Evolutionary conservation across 1,140 invertebrate species (phyloP).

Genomic region (Centruroides vittatus): DNA sequence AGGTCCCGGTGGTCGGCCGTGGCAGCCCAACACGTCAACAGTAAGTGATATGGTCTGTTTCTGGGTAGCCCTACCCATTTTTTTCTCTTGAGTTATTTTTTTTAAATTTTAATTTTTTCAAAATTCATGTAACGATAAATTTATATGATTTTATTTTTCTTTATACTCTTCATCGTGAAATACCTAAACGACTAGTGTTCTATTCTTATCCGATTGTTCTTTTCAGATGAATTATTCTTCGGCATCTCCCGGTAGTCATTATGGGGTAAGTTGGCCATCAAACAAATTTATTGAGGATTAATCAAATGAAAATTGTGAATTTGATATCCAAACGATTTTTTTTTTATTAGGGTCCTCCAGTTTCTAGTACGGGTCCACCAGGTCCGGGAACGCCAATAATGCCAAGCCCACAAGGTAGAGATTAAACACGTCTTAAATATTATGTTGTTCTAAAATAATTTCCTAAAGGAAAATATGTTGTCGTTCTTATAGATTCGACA

Average conservation of each 20-base stretch:
- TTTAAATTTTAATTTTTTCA: neutral
- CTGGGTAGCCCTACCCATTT: too few relatives aligned
- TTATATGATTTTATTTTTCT: neutral
- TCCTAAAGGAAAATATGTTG: neutral
- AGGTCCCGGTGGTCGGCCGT: slow-evolving; percentile 67
- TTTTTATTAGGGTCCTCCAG: slow-evolving; percentile 39
- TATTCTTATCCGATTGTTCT: neutral
- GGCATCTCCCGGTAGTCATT: slow-evolving; percentile 67
- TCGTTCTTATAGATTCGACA: slow-evolving; percentile 37
- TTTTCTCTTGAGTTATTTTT: neutral
- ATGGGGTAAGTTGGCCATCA: slow-evolving; percentile 32
- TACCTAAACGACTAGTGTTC: neutral
- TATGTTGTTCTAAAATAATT: neutral
- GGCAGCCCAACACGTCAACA: slow-evolving; percentile 77
- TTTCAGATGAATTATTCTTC: slow-evolving; percentile 77
- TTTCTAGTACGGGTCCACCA: slow-evolving; percentile 33
- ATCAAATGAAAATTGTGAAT: neutral
- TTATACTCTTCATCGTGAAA: neutral
- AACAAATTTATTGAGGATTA: neutral
- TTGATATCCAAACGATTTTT: slow-evolving; percentile 5
- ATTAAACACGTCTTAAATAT: neutral
- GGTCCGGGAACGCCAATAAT: slow-evolving; percentile 81
- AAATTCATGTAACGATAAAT: neutral
- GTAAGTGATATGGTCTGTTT: slow-evolving; percentile 34
- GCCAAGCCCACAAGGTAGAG: slow-evolving; percentile 79